Percentiles rank a stretch among this genome's conserved stretches.
phyloP scores from a whole-genome alignment of 2,888 invertebrate genomes.

The Trichopria drosophilae region DNA sequence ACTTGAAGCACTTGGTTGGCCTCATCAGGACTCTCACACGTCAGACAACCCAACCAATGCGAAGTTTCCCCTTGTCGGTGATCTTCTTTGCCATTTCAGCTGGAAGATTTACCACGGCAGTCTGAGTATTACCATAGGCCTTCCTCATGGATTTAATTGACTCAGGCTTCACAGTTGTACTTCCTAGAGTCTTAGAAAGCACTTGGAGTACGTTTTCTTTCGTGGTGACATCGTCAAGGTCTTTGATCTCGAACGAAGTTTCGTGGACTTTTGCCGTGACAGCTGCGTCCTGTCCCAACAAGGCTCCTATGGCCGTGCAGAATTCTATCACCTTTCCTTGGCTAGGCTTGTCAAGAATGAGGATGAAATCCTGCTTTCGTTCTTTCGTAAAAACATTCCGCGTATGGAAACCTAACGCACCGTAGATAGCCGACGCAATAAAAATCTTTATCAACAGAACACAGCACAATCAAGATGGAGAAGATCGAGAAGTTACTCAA shows the following conservation, averaged over 20 bases:
- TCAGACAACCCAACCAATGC: slow-evolving; percentile 30
- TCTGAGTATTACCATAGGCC: slow-evolving; percentile 18
- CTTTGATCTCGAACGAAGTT: slow-evolving; percentile 16
- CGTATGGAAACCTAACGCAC: no score
- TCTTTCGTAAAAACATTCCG: no score
- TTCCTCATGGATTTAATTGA: slow-evolving; percentile 16
- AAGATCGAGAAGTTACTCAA: no score
- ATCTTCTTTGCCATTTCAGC: background rate
- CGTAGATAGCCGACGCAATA: no score
- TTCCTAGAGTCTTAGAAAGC: background rate
- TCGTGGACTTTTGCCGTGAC: background rate
- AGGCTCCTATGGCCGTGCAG: no score
- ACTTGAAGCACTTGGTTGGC: slow-evolving; percentile 26
- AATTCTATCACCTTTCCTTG: no score
- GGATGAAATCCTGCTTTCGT: no score
- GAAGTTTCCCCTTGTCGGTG: background rate
- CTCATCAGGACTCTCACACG: slow-evolving; percentile 14
- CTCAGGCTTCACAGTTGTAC: background rate
- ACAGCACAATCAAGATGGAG: no score
- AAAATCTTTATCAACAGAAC: no score
- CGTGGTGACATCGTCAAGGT: slow-evolving; percentile 27
- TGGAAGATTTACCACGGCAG: no score
- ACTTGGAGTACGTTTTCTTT: slow-evolving; percentile 15
- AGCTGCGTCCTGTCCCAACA: slow-evolving; percentile 1
- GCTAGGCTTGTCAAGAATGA: no score